Conservation (phyloP, 2,888 invertebrate species). For the Podabrus alpinus region DNA sequence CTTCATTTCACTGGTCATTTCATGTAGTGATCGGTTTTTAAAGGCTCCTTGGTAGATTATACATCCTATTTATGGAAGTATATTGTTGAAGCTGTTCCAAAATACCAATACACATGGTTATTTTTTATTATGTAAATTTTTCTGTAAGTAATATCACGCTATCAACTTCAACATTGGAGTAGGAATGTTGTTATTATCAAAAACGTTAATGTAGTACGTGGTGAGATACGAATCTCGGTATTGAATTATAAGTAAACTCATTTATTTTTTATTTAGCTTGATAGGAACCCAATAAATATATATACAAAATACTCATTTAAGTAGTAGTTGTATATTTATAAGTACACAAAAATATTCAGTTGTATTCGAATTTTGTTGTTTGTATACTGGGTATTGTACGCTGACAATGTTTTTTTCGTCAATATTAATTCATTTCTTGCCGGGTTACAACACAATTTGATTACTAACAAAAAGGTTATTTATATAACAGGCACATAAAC, state of each 20-base stretch:
- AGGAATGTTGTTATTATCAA: not conserved
- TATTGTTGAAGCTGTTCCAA: too few species aligned
- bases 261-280: not conserved
- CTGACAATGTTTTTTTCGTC: not conserved
- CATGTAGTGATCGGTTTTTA: too few species aligned
- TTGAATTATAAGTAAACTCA: not conserved
- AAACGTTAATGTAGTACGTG: not conserved
- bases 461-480: not conserved
- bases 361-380: not conserved
- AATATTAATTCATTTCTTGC: not conserved
- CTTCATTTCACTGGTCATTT: too few species aligned
- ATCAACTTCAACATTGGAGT: not conserved
- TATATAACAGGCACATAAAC: not conserved
- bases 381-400: not conserved
- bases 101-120: too few species aligned
- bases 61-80: too few species aligned
- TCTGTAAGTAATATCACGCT: too few species aligned
- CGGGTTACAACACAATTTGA: not conserved
- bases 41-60: too few species aligned
- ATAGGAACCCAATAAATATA: not conserved
- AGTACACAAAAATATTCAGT: not conserved
- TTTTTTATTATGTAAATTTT: too few species aligned
- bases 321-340: too few species aligned
- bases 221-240: not conserved
- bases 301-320: not conserved